phyloP scores from a whole-genome alignment of 2,888 invertebrate genomes.

The Prosopocoilus inquinatus region DNA sequence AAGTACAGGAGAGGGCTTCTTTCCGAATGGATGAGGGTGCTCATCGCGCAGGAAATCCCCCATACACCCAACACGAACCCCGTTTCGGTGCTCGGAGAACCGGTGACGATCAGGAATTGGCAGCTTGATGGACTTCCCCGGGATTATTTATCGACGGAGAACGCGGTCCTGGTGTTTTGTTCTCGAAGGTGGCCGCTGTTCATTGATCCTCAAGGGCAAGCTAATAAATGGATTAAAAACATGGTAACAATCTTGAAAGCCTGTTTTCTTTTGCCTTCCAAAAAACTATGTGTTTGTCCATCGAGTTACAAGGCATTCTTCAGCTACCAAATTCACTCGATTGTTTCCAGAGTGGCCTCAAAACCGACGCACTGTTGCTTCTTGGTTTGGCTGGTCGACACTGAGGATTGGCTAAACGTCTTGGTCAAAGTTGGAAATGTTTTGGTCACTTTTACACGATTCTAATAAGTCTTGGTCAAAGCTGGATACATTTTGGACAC shows the following conservation, averaged over 20 bases:
- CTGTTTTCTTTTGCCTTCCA: too few relatives aligned
- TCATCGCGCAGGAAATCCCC: constrained; percentile 58
- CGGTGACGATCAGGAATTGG: constrained; percentile 76
- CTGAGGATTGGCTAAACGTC: too few relatives aligned
- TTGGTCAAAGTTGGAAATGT: too few relatives aligned
- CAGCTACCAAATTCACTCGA: too few relatives aligned
- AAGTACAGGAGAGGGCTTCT: constrained; percentile 60
- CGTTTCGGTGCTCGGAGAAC: constrained; percentile 68
- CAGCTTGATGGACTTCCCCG: constrained; percentile 83
- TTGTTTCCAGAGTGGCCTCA: too few relatives aligned
- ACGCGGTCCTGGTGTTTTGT: constrained; percentile 79
- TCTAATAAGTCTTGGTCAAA: too few relatives aligned
- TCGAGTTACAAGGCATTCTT: too few relatives aligned
- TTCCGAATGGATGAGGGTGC: constrained; percentile 56
- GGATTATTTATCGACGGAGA: constrained; percentile 83
- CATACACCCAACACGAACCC: constrained; percentile 68
- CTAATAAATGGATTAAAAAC: constrained; percentile 88
- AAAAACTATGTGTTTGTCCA: too few relatives aligned
- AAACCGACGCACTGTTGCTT: too few relatives aligned
- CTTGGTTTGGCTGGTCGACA: too few relatives aligned
- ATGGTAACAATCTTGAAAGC: constrained; percentile 58
- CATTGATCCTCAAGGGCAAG: constrained; percentile 91
- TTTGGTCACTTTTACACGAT: too few relatives aligned
- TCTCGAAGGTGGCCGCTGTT: constrained; percentile 87
- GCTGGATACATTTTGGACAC: too few relatives aligned